Percentiles rank a stretch among this genome's conserved stretches.
Evolutionary conservation across 2,797 vertebrate genomes (phyloP).

Genomic region (Lindbergichthys nudifrons): DNA sequence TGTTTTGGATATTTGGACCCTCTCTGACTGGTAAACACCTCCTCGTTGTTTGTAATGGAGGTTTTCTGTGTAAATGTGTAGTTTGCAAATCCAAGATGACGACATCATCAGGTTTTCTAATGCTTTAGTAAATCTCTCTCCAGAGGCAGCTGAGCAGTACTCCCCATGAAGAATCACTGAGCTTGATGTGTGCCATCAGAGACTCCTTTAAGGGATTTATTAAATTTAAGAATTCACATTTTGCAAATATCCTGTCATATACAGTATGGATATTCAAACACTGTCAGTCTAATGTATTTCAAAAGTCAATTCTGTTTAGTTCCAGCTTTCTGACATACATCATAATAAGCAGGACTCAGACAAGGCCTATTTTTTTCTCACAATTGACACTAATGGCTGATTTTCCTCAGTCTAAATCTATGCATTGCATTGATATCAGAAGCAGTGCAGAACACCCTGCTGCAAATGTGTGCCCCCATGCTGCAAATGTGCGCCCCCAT

Average conservation of each 20-base stretch:
- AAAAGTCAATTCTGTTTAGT: not conserved
- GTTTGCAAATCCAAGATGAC: not conserved
- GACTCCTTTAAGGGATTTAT: not conserved
- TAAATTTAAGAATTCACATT: not conserved
- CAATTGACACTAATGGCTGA: not conserved
- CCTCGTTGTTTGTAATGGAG: not conserved
- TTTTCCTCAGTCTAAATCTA: not conserved
- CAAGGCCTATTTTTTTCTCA: not conserved
- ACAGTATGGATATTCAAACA: not conserved
- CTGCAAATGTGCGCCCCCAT: not conserved
- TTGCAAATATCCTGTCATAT: not conserved
- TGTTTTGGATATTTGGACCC: not conserved
- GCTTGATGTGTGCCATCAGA: not conserved
- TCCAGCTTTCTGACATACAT: not conserved
- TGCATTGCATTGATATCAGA: not conserved
- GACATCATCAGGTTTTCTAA: not conserved
- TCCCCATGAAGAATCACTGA: not conserved
- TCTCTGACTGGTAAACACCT: too few species aligned
- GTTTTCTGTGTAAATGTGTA: not conserved
- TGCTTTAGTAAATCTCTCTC: not conserved
- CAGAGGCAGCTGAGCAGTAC: not conserved
- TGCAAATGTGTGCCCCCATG: not conserved
- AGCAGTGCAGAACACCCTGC: not conserved
- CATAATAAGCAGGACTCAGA: not conserved
- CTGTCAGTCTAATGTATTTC: not conserved